A percentile compares a stretch with the other conserved stretches of the same genome.
These are phyloP conservation scores for Lasioglossum malachurum DNA, from an alignment of 2,888 invertebrate species.

Conservation along the genomic window DNA sequence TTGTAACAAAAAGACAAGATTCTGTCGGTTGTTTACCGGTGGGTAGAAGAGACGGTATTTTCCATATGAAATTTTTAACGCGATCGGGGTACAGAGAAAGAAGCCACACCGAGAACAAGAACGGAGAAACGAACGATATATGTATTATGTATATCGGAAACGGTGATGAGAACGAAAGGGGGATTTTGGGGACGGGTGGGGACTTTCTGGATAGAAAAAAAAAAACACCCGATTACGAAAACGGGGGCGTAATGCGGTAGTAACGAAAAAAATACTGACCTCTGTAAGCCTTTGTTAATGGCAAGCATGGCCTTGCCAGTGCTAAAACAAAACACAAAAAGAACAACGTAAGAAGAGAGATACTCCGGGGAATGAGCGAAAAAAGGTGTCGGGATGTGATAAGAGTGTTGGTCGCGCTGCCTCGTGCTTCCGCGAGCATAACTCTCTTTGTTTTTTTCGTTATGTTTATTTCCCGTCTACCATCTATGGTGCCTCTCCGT, in stretches of 20 bases:
- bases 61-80: constrained; percentile 9
- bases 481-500: constrained; percentile 54
- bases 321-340: constrained; percentile 89
- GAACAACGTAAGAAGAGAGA: constrained; percentile 84
- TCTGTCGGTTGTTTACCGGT: neutral
- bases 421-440: constrained; percentile 53
- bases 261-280: constrained; percentile 88
- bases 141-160: neutral
- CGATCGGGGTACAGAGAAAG: neutral
- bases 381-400: constrained; percentile 68
- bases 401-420: constrained; percentile 50
- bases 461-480: constrained; percentile 36
- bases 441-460: neutral
- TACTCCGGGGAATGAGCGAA: constrained; percentile 73
- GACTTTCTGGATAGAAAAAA: constrained; percentile 30
- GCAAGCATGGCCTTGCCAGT: constrained; percentile 94
- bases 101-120: constrained; percentile 12
- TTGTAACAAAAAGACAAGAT: neutral
- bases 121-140: neutral
- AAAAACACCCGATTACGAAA: constrained; percentile 46
- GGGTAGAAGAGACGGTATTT: neutral
- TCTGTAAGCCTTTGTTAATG: constrained; percentile 94
- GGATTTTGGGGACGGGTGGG: neutral
- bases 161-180: neutral
- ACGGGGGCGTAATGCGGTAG: constrained; percentile 72